Base-by-base conservation (phyloP, 1,140 invertebrate species). In the Tetramorium alpestre region DNA sequence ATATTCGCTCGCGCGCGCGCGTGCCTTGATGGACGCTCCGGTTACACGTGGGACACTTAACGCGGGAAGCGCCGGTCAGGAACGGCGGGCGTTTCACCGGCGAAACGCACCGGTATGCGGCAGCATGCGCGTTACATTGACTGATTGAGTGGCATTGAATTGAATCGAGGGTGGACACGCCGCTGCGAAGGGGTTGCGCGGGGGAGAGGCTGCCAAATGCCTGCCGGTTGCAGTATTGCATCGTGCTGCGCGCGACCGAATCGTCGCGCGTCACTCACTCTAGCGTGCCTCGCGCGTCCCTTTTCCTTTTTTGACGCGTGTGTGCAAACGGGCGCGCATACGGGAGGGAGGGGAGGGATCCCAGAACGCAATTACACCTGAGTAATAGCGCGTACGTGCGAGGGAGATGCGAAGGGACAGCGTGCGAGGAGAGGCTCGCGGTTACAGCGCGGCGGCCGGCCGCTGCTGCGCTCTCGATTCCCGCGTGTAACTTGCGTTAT, bases 131-230 rank as follows among this genome's bases (percentile, higher is more conserved):
- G 94, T 95, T 95, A 95, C 94, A 94, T 94, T 93, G 94, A 95
- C 94, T 95, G 94, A 95, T 95, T 95, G 94, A 95, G 94, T 95
- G 94, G 94, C 93, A 94, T 95, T 95, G 94, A 94, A 95, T 94
- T 94, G 94, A 94, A 94, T 94, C 91, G 94, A 92, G 93, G 92
- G 92, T 93, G 92, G 89, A 91, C 89, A 87, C n/a, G 65, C 10
- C 18, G 80, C n/a, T 38, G 64, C 28, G 16, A 8, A 10, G 38
- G 64, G 51, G 33, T 22, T 0, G 28, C 28, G 47, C 7, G 54
- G 41, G 16, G 25, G 41, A 51, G 87, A 91, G 93, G 92, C 92
- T 94, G 93, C 91, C 92, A 94, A 94, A 94, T 94, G 92, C 92
- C 93, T 92, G 90, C 85, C 89, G 88, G 92, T 90, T 91, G 87